Base-by-base conservation (phyloP, 23 tunicate species). In the Trididemnum miniatum region DNA sequence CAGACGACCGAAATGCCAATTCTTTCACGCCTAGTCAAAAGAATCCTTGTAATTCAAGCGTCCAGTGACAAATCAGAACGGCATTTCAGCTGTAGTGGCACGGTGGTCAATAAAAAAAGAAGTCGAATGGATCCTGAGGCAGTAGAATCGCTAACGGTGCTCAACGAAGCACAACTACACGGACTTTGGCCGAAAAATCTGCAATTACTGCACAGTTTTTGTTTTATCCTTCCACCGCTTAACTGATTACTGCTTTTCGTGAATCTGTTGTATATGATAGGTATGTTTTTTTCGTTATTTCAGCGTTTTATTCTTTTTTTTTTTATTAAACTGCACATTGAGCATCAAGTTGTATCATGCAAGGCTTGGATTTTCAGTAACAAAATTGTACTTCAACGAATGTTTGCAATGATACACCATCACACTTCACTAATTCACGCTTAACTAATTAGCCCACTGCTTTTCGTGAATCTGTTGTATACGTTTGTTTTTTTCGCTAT, bases 1-100 rank as follows among this genome's bases (percentile, higher is more conserved):
- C 67, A 62, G 67, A n/a, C n/a, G 67, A 62, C 29, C 29, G 67
- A 62, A 22, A 24, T 24, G 29, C 29, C 67, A n/a, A 62, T 62
- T 62, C 26, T 62, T 62, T 62, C 29, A 4, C 29, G 67, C 26
- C 29, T 62, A 44, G 54, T n/a, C 54, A 44, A 62, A 62, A 62
- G n/a, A 62, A 24, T 62, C 26, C 67, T 24, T 24, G 28, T 62
- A 20, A 62, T 62, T 22, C 26, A 62, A 62, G 67, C 67, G 3
- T 62, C 26, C 26, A 62, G 29, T 20, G 67, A n/a, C 67, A n/a
- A 62, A 20, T 62, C 67, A 62, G 26, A 62, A 24, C 67, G 67
- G 67, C 29, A 62, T 62, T 22, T 62, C 29, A 24, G 5, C 26
- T 62, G 67, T n/a, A 62, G 67, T 62, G 67, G 29, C n/a, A 24